Evolutionary conservation across 2,888 invertebrate species (phyloP), one percentile per base, ranked within the genome.

Genomic region (Frankliniella intonsa): DNA sequence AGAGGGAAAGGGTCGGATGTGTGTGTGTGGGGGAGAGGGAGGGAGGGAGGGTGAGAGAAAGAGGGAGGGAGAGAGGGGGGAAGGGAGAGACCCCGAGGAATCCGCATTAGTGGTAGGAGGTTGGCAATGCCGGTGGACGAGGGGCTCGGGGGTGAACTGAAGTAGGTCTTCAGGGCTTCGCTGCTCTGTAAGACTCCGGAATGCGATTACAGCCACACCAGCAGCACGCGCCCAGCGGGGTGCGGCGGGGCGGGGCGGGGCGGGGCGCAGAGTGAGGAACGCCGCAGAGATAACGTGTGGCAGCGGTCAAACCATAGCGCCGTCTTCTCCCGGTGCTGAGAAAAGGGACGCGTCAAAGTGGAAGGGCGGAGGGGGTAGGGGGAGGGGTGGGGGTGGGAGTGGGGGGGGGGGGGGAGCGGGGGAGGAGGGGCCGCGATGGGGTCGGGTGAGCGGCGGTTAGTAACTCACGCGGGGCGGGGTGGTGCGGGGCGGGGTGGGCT

Each of bases 131-230:
- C 38, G 62, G 62, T 62, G 62, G 62, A 62, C 38, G 38, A 17
- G 17, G 62, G 62, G 14, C 19, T 0, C 19, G 17, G 62, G 69
- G 69, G 25, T 25, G 69, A 25, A 22, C 69, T 76, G 69, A 76
- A 76, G 69, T 76, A 76, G 69, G 69, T 76, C 69, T 76, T 76
- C 25, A 76, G 69, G 69, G 69, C 69, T 76, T 76, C 69, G 69
- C 69, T 76, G 69, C 69, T 22, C 69, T 76, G 69, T 76, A 76
- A 76, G 69, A 76, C 69, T 76, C 69, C 69, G 22, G 69, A 76
- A 76, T 76, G 69, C 69, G 69, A 76, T 76, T 76, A 76, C 69
- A 62, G 62, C 62, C 62, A 62, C 62, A 25, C 69, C 69, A 25
- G 69, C 69, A 76, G 69, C 69, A 76, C 69, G 69, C 69, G 69